Evolutionary conservation across 2,888 invertebrate species (phyloP).

Genomic region (Chrysina gloriosa): DNA sequence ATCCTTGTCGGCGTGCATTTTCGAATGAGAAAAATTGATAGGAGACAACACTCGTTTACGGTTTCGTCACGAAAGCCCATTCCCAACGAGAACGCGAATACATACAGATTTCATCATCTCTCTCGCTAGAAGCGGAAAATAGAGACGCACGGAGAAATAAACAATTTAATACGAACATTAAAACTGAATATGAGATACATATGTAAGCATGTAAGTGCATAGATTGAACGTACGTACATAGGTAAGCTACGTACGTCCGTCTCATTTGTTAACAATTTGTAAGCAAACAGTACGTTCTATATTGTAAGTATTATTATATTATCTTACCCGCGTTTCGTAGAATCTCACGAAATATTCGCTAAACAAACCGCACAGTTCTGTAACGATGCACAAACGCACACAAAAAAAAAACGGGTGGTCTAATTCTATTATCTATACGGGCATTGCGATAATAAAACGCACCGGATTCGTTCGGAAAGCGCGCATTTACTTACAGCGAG

Average conservation of each 20-base stretch:
- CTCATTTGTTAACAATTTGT: slow-evolving; percentile 20
- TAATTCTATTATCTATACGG: too few species aligned
- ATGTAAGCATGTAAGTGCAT: neutral
- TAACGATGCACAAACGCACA: slow-evolving; percentile 16
- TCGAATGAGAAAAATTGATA: too few species aligned
- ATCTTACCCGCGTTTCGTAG: slow-evolving; percentile 13
- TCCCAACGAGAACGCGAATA: too few species aligned
- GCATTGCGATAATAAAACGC: neutral
- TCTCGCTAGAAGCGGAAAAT: too few species aligned
- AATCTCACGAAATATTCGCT: slow-evolving; percentile 22
- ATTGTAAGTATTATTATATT: neutral
- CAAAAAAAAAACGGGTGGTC: neutral
- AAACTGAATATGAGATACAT: slow-evolving; percentile 5
- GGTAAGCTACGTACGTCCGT: too few species aligned
- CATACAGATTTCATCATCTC: too few species aligned
- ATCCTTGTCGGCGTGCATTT: too few species aligned
- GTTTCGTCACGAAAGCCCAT: too few species aligned
- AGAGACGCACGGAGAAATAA: too few species aligned
- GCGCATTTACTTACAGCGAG: neutral
- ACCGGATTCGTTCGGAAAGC: slow-evolving; percentile 11
- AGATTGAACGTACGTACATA: neutral
- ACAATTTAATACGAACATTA: neutral
- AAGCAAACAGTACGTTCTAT: slow-evolving; percentile 11
- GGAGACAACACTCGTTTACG: too few species aligned
- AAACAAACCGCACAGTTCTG: slow-evolving; percentile 3